Evolutionary conservation across 2,113 vertebrate genomes (phyloP).

Genomic region (Grantiella picta): DNA sequence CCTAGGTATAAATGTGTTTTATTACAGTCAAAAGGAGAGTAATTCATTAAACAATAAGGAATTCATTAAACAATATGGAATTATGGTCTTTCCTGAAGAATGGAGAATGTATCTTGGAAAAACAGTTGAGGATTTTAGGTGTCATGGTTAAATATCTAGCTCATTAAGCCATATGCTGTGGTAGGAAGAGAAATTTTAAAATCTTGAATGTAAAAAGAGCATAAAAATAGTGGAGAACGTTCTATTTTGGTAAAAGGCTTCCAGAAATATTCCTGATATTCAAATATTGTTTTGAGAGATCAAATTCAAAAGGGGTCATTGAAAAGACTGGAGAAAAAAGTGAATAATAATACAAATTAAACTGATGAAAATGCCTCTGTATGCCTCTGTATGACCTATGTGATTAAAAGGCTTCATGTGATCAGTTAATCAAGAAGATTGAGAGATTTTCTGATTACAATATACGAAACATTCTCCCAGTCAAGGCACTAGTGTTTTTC

Average conservation of each 20-base stretch:
- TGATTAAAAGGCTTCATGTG: background rate
- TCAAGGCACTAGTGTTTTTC: background rate
- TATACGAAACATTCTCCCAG: background rate
- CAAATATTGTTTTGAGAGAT: background rate
- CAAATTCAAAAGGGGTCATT: background rate
- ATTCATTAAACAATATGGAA: background rate
- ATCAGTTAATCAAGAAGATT: constrained; percentile 23
- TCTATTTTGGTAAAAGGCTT: background rate
- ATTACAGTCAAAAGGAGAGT: background rate
- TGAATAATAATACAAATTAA: constrained; percentile 15
- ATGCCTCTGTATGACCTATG: background rate
- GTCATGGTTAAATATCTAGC: background rate
- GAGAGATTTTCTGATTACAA: constrained; percentile 1
- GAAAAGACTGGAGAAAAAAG: background rate
- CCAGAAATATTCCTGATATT: background rate
- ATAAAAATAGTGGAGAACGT: background rate
- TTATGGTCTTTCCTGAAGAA: background rate
- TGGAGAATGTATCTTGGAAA: background rate
- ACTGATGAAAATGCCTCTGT: background rate
- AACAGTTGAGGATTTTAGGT: background rate
- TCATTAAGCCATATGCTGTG: background rate
- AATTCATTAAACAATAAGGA: background rate
- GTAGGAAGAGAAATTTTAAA: background rate
- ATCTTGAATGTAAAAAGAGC: background rate
- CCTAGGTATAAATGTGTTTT: background rate